These are phyloP conservation scores for Alloscopus bannaensis DNA, from an alignment of 2,888 invertebrate genomes.

Conservation along the genomic window DNA sequence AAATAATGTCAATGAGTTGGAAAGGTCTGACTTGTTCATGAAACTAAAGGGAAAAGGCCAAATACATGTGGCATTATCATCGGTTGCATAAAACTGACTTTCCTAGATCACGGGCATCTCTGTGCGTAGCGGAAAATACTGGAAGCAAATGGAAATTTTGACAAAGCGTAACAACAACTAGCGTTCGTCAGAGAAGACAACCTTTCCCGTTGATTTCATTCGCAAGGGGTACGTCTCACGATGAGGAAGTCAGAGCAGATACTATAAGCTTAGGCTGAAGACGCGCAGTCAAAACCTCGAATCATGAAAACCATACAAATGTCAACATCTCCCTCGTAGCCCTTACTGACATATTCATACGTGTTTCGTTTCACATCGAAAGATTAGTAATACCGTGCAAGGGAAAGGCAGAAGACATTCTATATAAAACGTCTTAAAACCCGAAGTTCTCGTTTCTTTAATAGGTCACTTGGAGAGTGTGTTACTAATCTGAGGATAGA, in stretches of 20 bases:
- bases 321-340: constrained; percentile 16
- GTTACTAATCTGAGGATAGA: no score
- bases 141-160: no score
- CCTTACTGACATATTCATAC: background rate
- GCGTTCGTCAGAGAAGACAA: constrained; percentile 5
- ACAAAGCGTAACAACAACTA: constrained; percentile 15
- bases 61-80: no score
- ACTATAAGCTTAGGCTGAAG: background rate
- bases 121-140: no score
- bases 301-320: constrained; percentile 43
- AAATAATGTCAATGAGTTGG: no score
- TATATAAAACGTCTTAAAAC: no score
- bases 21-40: no score
- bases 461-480: no score
- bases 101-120: no score
- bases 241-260: constrained; percentile 23
- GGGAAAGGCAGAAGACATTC: background rate
- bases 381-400: background rate
- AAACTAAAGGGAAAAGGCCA: no score
- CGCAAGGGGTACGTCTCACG: background rate
- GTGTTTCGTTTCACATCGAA: background rate
- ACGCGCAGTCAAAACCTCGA: constrained; percentile 33
- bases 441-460: no score
- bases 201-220: constrained; percentile 18
- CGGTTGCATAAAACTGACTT: no score